Evolutionary conservation across 2,797 vertebrate species (phyloP).

Genomic region (Acanthurus tractus): DNA sequence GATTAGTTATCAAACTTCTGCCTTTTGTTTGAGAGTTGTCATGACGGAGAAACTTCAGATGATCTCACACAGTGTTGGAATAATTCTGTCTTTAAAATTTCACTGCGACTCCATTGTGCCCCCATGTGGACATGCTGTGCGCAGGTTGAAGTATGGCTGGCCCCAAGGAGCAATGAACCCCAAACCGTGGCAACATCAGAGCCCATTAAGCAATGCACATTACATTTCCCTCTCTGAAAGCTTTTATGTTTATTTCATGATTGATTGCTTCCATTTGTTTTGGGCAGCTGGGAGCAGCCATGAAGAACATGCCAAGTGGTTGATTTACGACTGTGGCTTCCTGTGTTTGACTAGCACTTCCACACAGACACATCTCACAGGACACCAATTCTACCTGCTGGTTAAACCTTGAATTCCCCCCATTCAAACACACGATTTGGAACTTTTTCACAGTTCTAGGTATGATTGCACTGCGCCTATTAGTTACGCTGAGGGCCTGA

Average conservation of each 20-base stretch:
- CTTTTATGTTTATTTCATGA: slow-evolving; percentile 74
- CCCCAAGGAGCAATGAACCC: slow-evolving; percentile 30
- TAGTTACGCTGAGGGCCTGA: slow-evolving; percentile 35
- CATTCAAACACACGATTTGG: slow-evolving; percentile 32
- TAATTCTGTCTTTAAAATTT: background rate
- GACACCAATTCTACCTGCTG: slow-evolving; percentile 70
- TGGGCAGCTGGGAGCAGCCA: slow-evolving; percentile 56
- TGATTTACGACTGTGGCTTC: slow-evolving; percentile 81
- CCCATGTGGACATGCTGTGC: slow-evolving; percentile 68
- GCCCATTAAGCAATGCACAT: slow-evolving; percentile 57
- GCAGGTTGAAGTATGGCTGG: slow-evolving; percentile 25
- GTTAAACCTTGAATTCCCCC: slow-evolving; percentile 33
- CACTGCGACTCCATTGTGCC: slow-evolving; percentile 64
- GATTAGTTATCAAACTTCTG: background rate
- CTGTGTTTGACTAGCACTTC: slow-evolving; percentile 80
- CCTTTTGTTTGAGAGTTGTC: slow-evolving; percentile 10
- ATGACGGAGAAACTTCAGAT: slow-evolving; percentile 3
- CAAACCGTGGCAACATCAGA: slow-evolving; percentile 51
- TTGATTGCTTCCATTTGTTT: slow-evolving; percentile 79
- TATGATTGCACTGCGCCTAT: slow-evolving; percentile 30
- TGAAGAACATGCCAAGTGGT: slow-evolving; percentile 64
- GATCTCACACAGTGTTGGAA: background rate
- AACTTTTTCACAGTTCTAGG: slow-evolving; percentile 40
- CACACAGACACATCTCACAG: slow-evolving; percentile 71
- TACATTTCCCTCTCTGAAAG: slow-evolving; percentile 62